Conservation (phyloP, 2,113 vertebrate species). For the Mus spicilegus region DNA sequence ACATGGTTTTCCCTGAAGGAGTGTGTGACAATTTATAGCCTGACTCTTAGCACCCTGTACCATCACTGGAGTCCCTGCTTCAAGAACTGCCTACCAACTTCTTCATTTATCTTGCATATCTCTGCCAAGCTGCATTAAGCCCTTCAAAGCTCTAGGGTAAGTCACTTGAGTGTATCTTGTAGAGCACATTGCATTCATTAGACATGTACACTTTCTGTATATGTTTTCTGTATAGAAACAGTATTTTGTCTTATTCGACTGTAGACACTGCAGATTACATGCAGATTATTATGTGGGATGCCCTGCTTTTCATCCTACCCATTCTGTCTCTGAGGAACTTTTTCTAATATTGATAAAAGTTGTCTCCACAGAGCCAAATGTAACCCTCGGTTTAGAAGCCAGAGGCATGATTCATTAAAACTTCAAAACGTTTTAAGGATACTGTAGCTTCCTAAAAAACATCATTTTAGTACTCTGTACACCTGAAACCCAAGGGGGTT, state of each 20-base stretch:
- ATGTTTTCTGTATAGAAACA: neutral
- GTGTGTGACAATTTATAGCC: accelerated
- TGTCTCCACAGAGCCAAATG: neutral
- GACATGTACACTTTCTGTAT: too few relatives aligned
- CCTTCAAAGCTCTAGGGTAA: neutral
- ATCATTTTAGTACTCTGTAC: accelerated
- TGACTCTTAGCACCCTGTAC: neutral
- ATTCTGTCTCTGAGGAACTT: neutral
- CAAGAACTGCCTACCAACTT: neutral
- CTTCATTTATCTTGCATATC: neutral
- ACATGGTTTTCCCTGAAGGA: too few relatives aligned
- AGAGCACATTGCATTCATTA: neutral
- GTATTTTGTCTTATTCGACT: too few relatives aligned
- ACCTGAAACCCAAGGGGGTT: neutral
- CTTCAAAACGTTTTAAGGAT: neutral
- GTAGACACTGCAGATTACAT: too few relatives aligned
- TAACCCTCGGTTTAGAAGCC: neutral
- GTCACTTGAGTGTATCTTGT: neutral
- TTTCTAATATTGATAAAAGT: neutral
- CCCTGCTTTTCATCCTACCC: neutral
- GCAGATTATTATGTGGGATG: accelerated
- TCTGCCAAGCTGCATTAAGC: neutral
- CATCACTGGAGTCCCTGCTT: accelerated
- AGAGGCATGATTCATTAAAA: neutral
- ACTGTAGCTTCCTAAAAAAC: too few relatives aligned